Conservation (phyloP, 2,113 vertebrate genomes). For the Pluvialis apricaria region DNA sequence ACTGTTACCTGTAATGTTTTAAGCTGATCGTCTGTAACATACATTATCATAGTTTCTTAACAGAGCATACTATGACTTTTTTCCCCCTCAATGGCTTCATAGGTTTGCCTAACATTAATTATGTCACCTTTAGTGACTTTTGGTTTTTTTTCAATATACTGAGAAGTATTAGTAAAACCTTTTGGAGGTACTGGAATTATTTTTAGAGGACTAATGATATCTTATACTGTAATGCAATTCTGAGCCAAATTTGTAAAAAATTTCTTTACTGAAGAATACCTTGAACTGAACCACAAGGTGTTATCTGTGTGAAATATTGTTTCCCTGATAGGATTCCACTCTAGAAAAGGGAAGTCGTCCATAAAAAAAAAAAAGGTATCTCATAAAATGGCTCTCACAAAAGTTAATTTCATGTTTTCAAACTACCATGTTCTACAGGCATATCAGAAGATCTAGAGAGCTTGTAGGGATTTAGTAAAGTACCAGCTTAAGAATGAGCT, state of each 20-base stretch:
- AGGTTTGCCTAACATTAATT: background rate
- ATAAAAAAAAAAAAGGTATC: background rate
- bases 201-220: background rate
- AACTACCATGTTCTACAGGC: background rate
- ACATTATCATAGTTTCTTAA: background rate
- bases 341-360: background rate
- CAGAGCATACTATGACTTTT: background rate
- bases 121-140: background rate
- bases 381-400: background rate
- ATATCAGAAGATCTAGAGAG: background rate
- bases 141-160: background rate
- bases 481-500: conserved; percentile 23
- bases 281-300: background rate
- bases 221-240: background rate
- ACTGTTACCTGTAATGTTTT: background rate
- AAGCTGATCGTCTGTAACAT: background rate
- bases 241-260: background rate
- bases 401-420: background rate
- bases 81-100: background rate
- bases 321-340: background rate
- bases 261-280: background rate
- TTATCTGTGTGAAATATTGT: background rate
- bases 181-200: background rate
- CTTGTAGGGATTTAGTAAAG: conserved; percentile 41
- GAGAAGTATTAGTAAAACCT: background rate